Evolutionary conservation across 2,797 vertebrate species (phyloP).

Genomic region (Poecile montanus): DNA sequence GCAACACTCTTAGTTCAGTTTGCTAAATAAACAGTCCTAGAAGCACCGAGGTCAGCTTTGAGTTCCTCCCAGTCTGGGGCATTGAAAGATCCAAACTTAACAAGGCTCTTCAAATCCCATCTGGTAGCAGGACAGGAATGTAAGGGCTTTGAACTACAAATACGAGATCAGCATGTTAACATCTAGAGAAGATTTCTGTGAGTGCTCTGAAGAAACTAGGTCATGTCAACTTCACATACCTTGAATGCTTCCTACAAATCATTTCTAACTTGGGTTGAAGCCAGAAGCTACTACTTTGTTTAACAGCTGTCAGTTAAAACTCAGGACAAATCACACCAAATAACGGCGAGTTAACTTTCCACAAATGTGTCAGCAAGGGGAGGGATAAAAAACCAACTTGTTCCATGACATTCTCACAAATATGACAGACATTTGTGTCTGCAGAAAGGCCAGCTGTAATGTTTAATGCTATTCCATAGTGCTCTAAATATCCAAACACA

Average conservation of each 20-base stretch:
- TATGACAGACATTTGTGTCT: background rate
- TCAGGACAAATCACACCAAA: background rate
- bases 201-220: background rate
- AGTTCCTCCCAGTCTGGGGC: background rate
- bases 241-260: background rate
- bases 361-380: background rate
- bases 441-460: background rate
- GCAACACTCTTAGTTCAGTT: background rate
- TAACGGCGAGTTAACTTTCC: background rate
- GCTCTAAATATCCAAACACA: background rate
- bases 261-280: background rate
- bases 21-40: background rate
- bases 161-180: background rate
- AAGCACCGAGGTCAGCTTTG: background rate
- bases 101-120: background rate
- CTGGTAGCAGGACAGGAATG: background rate
- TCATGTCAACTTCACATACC: background rate
- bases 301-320: background rate
- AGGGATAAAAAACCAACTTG: background rate
- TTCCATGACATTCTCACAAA: background rate
- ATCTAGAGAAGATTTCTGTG: background rate
- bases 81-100: background rate
- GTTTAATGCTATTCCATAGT: background rate
- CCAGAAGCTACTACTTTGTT: background rate
- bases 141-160: background rate